phyloP scores from a whole-genome alignment of 2,113 vertebrate species.

The Syngnathus scovelli region DNA sequence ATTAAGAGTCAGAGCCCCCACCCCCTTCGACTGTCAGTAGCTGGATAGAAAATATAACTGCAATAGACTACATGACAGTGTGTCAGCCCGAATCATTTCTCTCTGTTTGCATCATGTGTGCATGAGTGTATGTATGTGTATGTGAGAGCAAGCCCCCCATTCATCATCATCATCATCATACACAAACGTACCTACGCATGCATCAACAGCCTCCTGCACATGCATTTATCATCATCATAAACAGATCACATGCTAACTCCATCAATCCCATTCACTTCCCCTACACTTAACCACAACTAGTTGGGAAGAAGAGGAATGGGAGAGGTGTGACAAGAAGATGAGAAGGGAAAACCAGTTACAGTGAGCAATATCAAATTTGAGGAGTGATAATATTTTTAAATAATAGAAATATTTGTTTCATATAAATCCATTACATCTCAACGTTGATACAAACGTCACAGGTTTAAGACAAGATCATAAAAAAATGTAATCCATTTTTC shows the following conservation, averaged over 20 bases:
- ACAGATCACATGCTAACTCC: conserved; percentile 81
- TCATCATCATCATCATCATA: conserved; percentile 80
- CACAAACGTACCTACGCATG: conserved; percentile 12
- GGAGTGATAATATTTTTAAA: no score
- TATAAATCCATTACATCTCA: no score
- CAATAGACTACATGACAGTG: conserved; percentile 88
- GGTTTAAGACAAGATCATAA: no score
- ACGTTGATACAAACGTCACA: no score
- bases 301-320: conserved; percentile 56
- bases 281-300: conserved; percentile 61
- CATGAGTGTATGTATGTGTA: conserved; percentile 81
- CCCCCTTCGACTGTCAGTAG: conserved; percentile 53
- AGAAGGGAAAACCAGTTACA: neutral
- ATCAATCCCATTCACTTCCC: conserved; percentile 90
- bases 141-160: conserved; percentile 81
- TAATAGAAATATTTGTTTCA: no score
- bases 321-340: conserved; percentile 14
- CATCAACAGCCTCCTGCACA: conserved; percentile 31
- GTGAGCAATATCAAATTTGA: neutral
- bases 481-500: neutral
- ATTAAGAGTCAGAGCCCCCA: conserved; percentile 10
- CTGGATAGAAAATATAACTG: conserved; percentile 87
- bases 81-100: conserved; percentile 87
- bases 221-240: conserved; percentile 90
- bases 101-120: conserved; percentile 76